phyloP scores from a whole-genome alignment of 2,113 vertebrate genomes.

The Calypte anna region DNA sequence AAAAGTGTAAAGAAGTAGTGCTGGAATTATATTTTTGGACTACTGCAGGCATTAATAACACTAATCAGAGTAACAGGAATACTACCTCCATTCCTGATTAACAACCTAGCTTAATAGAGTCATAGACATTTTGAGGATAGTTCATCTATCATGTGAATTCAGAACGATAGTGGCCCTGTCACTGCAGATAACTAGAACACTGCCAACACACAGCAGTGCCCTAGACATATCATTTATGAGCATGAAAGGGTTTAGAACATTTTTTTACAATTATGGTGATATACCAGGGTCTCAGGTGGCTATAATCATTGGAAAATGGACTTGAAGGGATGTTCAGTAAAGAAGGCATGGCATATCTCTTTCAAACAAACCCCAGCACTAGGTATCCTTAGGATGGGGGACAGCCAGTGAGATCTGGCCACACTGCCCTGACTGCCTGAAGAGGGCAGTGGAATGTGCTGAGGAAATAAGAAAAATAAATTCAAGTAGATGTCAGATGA shows the following conservation, averaged over 20 bases:
- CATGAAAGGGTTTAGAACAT: not conserved
- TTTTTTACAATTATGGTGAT: not conserved
- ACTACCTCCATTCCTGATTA: not conserved
- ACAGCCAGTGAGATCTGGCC: not conserved
- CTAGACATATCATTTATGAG: not conserved
- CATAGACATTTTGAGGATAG: not conserved
- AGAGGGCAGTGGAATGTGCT: not conserved
- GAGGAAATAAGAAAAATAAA: not conserved
- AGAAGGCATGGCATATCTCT: rapidly evolving
- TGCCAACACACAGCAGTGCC: not conserved
- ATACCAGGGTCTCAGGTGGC: not conserved
- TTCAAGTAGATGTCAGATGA: not conserved
- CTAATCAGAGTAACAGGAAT: not conserved
- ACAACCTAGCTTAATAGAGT: not conserved
- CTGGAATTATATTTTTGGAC: not conserved
- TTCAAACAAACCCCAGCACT: not conserved
- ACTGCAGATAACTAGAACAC: not conserved
- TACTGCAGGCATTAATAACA: conserved; percentile 16
- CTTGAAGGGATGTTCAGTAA: not conserved
- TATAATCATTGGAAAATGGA: not conserved
- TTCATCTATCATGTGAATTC: not conserved
- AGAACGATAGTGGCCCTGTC: not conserved
- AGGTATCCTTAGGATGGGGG: rapidly evolving
- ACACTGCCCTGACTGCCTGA: not conserved
- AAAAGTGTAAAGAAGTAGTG: not conserved